A percentile compares a stretch with the other conserved stretches of the same genome.
phyloP scores from a whole-genome alignment of 2,888 invertebrate genomes.

The Epinotia ramella region DNA sequence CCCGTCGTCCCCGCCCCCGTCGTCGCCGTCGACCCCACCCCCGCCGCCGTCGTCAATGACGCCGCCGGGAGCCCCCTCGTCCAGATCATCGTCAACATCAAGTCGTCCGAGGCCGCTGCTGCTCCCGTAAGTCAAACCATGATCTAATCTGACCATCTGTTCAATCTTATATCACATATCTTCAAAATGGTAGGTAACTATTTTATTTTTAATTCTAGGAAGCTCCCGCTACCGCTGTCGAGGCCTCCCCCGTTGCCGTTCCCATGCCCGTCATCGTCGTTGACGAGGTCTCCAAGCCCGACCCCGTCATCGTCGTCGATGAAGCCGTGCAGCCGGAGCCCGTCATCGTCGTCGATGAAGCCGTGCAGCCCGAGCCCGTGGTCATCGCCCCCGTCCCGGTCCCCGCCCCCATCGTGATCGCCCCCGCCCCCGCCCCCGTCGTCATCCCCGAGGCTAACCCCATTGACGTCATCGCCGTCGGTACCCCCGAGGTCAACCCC shows the following conservation, averaged over 20 bases:
- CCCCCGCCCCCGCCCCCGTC: conserved; percentile 42
- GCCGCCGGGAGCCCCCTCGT: conserved; percentile 55
- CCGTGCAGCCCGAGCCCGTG: conserved; percentile 43
- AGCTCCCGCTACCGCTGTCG: conserved; percentile 9
- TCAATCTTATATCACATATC: too few species aligned
- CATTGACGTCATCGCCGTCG: conserved; percentile 47
- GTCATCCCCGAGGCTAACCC: conserved; percentile 44
- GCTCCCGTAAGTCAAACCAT: conserved; percentile 10
- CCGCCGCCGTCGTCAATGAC: conserved; percentile 43
- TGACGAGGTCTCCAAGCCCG: conserved; percentile 43
- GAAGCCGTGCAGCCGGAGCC: conserved; percentile 27
- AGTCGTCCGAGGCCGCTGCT: conserved; percentile 41
- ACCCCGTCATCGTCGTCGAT: conserved; percentile 15
- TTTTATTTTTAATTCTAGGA: conserved; percentile 15
- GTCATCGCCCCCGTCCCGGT: conserved; percentile 36
- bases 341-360: conserved; percentile 46
- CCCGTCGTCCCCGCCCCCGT: conserved; percentile 24
- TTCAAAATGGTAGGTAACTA: too few species aligned
- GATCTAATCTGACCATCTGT: not conserved
- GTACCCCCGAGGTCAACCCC: conserved; percentile 49
- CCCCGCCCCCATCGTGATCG: conserved; percentile 40
- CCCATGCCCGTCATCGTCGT: conserved; percentile 45
- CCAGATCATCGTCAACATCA: conserved; percentile 51
- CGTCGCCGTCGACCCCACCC: conserved; percentile 44
- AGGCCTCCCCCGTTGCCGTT: conserved; percentile 20